Evolutionary conservation across 2,113 vertebrate genomes (phyloP).

Genomic region (Thunnus thynnus): DNA sequence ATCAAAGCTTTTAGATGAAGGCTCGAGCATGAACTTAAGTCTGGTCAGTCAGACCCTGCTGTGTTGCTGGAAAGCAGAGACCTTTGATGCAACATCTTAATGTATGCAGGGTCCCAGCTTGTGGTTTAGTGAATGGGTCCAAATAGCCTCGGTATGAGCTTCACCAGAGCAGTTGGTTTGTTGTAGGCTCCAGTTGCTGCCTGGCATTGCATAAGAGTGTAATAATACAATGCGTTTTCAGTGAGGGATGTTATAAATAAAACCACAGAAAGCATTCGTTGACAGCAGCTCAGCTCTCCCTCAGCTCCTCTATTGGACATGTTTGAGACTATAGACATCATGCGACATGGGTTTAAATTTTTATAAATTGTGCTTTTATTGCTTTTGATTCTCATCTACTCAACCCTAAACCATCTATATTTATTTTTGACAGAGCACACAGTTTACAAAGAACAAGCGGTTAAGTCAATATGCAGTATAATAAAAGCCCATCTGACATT

Average conservation of each 20-base stretch:
- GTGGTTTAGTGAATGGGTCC: slow-evolving; percentile 54
- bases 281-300: slow-evolving; percentile 60
- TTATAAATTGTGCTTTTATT: not conserved
- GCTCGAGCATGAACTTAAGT: slow-evolving; percentile 39
- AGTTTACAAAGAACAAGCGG: not conserved
- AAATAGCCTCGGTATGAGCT: slow-evolving; percentile 53
- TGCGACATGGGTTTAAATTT: not conserved
- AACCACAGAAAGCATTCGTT: slow-evolving; percentile 62
- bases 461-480: slow-evolving; percentile 12
- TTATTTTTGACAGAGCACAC: not conserved
- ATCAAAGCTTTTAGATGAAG: slow-evolving; percentile 59
- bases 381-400: not conserved
- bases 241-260: slow-evolving; percentile 71
- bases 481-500: slow-evolving; percentile 54
- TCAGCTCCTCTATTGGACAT: slow-evolving; percentile 39
- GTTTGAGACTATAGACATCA: slow-evolving; percentile 20
- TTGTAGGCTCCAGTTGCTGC: slow-evolving; percentile 67
- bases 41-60: slow-evolving; percentile 42
- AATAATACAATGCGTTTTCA: slow-evolving; percentile 68
- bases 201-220: slow-evolving; percentile 63
- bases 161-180: slow-evolving; percentile 56
- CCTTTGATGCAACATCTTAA: slow-evolving; percentile 66
- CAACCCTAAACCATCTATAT: not conserved
- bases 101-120: slow-evolving; percentile 62
- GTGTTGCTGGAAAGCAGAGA: slow-evolving; percentile 52